phyloP scores from a whole-genome alignment of 2,888 invertebrate genomes.

The Caradrina kadenii region DNA sequence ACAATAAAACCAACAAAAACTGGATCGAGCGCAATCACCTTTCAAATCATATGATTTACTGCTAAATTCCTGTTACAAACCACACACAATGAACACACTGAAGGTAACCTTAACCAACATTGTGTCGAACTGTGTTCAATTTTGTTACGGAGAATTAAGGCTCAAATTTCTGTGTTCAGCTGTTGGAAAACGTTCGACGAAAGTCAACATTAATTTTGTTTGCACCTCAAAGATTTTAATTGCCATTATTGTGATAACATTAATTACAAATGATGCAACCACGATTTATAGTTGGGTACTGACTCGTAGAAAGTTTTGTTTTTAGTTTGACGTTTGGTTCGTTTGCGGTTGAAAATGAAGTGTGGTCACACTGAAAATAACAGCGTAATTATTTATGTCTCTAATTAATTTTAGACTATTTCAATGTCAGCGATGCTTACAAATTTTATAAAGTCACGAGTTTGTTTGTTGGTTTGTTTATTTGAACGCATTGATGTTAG shows the following conservation, averaged over 20 bases:
- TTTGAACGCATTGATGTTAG: no score
- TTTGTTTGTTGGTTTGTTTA: no score
- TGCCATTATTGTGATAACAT: slow-evolving; percentile 78
- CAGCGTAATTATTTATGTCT: slow-evolving; percentile 9
- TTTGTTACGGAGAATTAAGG: slow-evolving; percentile 15
- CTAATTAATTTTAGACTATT: background rate
- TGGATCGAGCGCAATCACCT: slow-evolving; percentile 73
- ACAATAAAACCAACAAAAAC: slow-evolving; percentile 79
- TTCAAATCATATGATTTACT: slow-evolving; percentile 79
- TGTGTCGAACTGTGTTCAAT: slow-evolving; percentile 21
- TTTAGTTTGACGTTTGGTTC: slow-evolving; percentile 39
- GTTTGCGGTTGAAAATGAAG: slow-evolving; percentile 20
- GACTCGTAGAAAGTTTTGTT: slow-evolving; percentile 73
- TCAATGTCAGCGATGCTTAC: background rate
- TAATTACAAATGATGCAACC: slow-evolving; percentile 79
- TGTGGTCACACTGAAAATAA: slow-evolving; percentile 17
- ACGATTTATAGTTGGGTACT: slow-evolving; percentile 71
- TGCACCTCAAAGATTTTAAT: slow-evolving; percentile 78
- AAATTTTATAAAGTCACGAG: no score
- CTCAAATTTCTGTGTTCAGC: slow-evolving; percentile 13
- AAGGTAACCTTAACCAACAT: slow-evolving; percentile 32
- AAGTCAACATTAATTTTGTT: slow-evolving; percentile 81
- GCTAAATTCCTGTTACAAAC: slow-evolving; percentile 67
- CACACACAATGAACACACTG: slow-evolving; percentile 55
- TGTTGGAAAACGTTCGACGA: slow-evolving; percentile 63